Evolutionary conservation across 1,140 invertebrate genomes (phyloP).

Genomic region (Philotrypesis tridentata): DNA sequence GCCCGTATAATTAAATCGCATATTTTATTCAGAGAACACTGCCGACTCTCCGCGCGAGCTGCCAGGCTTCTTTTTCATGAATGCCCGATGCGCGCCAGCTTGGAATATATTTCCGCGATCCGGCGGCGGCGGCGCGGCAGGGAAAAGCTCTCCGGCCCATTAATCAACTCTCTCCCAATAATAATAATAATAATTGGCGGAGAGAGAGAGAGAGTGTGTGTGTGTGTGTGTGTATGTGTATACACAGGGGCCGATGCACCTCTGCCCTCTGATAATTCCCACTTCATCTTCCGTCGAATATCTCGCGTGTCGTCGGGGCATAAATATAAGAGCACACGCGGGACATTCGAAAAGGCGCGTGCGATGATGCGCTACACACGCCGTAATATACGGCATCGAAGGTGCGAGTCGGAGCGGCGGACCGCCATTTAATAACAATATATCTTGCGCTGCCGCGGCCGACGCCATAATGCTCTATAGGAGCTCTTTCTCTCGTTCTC

Average conservation of each 20-base stretch:
- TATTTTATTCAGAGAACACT: conserved; percentile 38
- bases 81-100: neutral
- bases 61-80: neutral
- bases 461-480: neutral
- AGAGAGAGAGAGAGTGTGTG: neutral
- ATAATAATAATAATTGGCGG: neutral
- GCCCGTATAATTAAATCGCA: conserved; percentile 31
- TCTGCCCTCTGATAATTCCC: conserved; percentile 7
- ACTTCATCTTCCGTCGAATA: neutral
- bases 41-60: no score
- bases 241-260: neutral
- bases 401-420: neutral
- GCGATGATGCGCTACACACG: neutral
- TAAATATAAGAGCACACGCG: conserved; percentile 40
- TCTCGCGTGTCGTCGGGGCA: conserved; percentile 39
- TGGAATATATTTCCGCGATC: neutral
- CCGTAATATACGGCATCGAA: conserved; percentile 23
- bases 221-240: no score
- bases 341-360: conserved; percentile 17
- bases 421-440: conserved; percentile 44
- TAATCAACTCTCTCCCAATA: neutral
- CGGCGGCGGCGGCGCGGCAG: no score
- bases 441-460: neutral
- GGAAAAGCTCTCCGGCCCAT: neutral
- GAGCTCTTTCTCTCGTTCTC: no score